Percentiles rank a stretch among this genome's conserved stretches.
These are phyloP conservation scores for Oxyura jamaicensis DNA, from an alignment of 2,113 vertebrate genomes.

Conservation along the genomic window DNA sequence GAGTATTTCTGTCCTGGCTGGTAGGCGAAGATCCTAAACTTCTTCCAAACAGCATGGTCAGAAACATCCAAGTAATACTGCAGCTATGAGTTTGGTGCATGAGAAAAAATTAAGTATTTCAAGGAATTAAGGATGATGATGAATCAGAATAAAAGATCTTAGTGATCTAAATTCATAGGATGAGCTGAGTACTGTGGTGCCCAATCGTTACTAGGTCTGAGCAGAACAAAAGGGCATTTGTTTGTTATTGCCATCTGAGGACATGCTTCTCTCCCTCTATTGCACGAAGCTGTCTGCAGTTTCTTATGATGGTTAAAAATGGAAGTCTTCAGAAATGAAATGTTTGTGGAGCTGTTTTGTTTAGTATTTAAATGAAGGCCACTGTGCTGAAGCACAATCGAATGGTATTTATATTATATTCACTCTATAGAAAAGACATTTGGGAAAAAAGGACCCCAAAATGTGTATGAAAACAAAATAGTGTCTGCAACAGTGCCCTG, in stretches of 20 bases:
- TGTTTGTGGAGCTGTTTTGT: neutral
- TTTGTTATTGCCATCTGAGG: slow-evolving; percentile 44
- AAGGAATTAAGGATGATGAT: neutral
- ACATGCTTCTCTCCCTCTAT: slow-evolving; percentile 49
- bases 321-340: neutral
- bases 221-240: slow-evolving; percentile 54
- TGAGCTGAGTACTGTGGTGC: neutral
- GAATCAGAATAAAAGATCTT: slow-evolving; percentile 20
- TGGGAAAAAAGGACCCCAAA: neutral
- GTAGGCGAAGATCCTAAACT: neutral
- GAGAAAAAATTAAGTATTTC: neutral
- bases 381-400: neutral
- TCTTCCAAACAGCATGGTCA: neutral
- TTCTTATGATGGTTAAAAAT: slow-evolving; percentile 29
- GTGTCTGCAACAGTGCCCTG: neutral
- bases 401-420: neutral
- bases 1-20: neutral
- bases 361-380: neutral
- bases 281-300: slow-evolving; percentile 14
- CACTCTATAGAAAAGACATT: neutral
- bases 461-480: neutral
- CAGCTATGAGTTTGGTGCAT: neutral
- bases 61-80: neutral
- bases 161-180: slow-evolving; percentile 34
- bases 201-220: neutral